These are phyloP conservation scores for Armadillidium nasatum DNA, from an alignment of 1,140 invertebrate species.

Conservation along the genomic window DNA sequence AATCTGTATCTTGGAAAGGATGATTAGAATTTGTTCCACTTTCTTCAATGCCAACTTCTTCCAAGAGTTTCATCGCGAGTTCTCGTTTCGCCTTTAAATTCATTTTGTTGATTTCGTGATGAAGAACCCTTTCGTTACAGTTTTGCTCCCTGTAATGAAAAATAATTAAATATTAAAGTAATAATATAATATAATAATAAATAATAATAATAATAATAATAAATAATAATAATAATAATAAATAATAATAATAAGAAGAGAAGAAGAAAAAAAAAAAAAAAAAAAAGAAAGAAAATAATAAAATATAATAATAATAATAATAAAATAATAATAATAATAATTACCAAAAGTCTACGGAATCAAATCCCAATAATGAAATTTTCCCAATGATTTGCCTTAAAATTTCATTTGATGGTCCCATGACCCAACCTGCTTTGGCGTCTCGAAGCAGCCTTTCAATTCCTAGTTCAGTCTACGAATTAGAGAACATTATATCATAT, in stretches of 20 bases:
- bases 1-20: slow-evolving; percentile 33
- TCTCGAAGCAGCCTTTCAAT: slow-evolving; percentile 31
- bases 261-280: too few relatives aligned
- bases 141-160: slow-evolving; percentile 28
- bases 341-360: slow-evolving; percentile 26
- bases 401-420: slow-evolving; percentile 25
- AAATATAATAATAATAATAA: neutral
- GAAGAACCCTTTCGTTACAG: slow-evolving; percentile 20
- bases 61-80: slow-evolving; percentile 10
- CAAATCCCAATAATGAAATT: slow-evolving; percentile 10
- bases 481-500: neutral
- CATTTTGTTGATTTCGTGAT: slow-evolving; percentile 33
- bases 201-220: slow-evolving; percentile 1
- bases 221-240: neutral
- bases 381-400: slow-evolving; percentile 21
- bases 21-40: slow-evolving; percentile 10
- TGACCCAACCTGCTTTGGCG: slow-evolving; percentile 28
- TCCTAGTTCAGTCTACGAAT: slow-evolving; percentile 1
- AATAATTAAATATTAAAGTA: neutral
- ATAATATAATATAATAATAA: neutral
- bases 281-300: too few relatives aligned
- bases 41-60: slow-evolving; percentile 18
- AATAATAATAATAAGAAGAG: slow-evolving; percentile 8
- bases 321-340: neutral
- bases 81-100: slow-evolving; percentile 21